These are phyloP conservation scores for Scolopax rusticola DNA, from an alignment of 2,797 vertebrate genomes.

Conservation along the genomic window DNA sequence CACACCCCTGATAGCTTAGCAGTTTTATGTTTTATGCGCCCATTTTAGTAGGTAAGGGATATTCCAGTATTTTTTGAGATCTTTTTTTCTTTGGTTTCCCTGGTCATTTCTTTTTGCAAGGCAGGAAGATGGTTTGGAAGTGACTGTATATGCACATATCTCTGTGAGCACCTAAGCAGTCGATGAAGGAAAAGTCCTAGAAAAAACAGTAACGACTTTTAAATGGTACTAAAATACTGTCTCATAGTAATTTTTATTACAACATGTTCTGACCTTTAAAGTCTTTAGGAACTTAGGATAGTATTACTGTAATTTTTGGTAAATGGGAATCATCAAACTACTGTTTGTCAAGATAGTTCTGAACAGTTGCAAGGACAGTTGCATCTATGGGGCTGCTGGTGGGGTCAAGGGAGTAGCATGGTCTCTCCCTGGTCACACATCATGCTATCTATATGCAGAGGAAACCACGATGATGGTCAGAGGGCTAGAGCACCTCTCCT, in stretches of 20 bases:
- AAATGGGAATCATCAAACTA: neutral
- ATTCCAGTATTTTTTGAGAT: neutral
- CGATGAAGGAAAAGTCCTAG: neutral
- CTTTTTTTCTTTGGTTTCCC: neutral
- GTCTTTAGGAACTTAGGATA: neutral
- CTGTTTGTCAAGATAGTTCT: neutral
- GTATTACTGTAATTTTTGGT: constrained; percentile 18
- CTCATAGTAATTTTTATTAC: neutral
- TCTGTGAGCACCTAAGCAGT: neutral
- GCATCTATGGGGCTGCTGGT: neutral
- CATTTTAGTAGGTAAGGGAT: neutral
- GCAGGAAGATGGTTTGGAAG: neutral
- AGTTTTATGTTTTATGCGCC: neutral
- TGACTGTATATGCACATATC: neutral
- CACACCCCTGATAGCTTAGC: neutral
- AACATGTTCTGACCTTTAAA: constrained; percentile 16
- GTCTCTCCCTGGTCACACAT: neutral
- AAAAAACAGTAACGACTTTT: neutral
- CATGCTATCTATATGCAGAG: neutral
- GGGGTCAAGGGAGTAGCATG: neutral
- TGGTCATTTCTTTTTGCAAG: neutral
- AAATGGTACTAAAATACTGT: neutral
- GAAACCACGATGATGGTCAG: neutral
- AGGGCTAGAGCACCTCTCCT: neutral
- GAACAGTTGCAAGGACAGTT: neutral